These are phyloP conservation scores for Chesias legatella DNA, from an alignment of 2,888 invertebrate species.

Conservation along the genomic window DNA sequence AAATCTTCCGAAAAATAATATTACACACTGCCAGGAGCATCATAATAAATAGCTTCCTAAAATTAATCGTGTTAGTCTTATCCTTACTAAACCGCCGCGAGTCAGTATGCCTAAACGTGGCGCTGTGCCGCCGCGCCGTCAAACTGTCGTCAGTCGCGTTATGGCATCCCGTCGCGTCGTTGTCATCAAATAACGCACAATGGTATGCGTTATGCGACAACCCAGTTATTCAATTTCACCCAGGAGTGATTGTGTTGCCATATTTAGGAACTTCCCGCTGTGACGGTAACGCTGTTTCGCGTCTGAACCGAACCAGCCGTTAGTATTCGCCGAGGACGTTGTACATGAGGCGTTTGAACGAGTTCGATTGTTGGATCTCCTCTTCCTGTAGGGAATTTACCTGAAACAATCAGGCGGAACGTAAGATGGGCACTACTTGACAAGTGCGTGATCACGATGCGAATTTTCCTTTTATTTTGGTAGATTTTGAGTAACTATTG, in stretches of 20 bases:
- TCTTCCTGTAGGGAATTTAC: conserved; percentile 87
- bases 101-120: conserved; percentile 43
- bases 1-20: conserved; percentile 75
- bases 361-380: conserved; percentile 93
- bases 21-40: conserved; percentile 69
- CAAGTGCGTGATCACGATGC: too few species aligned
- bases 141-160: conserved; percentile 41
- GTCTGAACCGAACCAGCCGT: conserved; percentile 15
- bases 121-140: conserved; percentile 48
- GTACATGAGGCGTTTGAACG: conserved; percentile 95
- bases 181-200: conserved; percentile 19
- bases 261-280: conserved; percentile 30
- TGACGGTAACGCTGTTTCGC: conserved; percentile 26
- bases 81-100: conserved; percentile 58
- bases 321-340: conserved; percentile 89
- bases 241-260: conserved; percentile 29
- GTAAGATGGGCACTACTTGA: too few species aligned
- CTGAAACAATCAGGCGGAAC: conserved; percentile 49
- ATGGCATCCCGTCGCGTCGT: conserved; percentile 10
- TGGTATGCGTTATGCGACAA: conserved; percentile 21
- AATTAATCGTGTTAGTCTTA: conserved; percentile 75
- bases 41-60: conserved; percentile 61
- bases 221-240: conserved; percentile 7
- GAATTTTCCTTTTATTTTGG: too few species aligned
- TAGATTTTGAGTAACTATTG: too few species aligned